phyloP scores from a whole-genome alignment of 2,113 vertebrate genomes.

The Heterochromis multidens region DNA sequence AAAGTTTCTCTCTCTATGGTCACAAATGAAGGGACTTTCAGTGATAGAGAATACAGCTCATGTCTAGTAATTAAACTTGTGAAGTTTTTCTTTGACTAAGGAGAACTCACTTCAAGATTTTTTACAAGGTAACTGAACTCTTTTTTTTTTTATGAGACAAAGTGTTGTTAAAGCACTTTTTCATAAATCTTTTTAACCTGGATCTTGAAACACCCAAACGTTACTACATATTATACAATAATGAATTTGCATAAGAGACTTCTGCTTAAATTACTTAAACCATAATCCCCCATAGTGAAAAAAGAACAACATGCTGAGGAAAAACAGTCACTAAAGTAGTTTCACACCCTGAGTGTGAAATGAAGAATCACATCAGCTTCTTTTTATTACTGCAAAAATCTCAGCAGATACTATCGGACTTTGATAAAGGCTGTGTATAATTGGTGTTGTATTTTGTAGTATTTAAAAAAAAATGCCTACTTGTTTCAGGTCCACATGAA shows the following conservation, averaged over 20 bases:
- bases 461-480: neutral
- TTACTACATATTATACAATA: neutral
- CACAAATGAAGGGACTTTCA: neutral
- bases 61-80: neutral
- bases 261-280: neutral
- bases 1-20: neutral
- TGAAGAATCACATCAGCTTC: neutral
- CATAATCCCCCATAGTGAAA: neutral
- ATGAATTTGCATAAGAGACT: neutral
- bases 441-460: neutral
- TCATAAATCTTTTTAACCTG: neutral
- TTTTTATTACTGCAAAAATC: neutral
- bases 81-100: neutral
- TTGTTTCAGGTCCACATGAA: neutral
- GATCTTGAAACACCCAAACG: neutral
- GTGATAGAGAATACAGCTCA: neutral
- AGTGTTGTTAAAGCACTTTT: neutral
- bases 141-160: neutral
- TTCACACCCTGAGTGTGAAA: neutral
- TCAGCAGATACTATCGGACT: neutral
- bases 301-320: neutral
- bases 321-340: neutral
- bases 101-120: neutral
- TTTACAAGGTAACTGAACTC: neutral
- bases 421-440: neutral